Conservation (phyloP, 2,797 vertebrate species). For the Clarias pachynema region DNA sequence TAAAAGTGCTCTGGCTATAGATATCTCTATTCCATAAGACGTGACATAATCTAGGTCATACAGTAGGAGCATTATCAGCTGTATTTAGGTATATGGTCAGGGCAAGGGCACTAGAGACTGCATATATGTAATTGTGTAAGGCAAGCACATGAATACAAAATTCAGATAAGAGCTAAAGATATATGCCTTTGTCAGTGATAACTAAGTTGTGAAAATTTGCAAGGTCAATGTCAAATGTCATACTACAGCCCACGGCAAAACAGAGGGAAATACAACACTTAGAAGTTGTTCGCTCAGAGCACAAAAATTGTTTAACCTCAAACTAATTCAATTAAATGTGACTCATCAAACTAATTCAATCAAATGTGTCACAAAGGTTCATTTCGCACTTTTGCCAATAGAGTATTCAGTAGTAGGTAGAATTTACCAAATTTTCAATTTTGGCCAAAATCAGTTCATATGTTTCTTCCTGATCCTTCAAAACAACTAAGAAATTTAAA, state of each 20-base stretch:
- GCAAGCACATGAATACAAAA: not conserved
- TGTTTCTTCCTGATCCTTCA: too few relatives aligned
- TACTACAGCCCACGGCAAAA: not conserved
- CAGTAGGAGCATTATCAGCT: not conserved
- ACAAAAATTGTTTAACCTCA: too few relatives aligned
- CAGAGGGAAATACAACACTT: too few relatives aligned
- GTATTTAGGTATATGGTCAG: not conserved
- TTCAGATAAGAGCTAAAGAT: not conserved
- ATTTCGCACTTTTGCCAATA: too few relatives aligned
- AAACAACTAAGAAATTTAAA: too few relatives aligned
- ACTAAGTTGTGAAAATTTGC: not conserved
- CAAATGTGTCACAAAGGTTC: too few relatives aligned
- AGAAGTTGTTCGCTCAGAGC: too few relatives aligned
- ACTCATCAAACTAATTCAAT: too few relatives aligned
- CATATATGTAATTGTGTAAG: not conserved
- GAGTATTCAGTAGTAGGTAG: too few relatives aligned
- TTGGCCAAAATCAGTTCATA: too few relatives aligned
- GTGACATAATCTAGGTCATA: not conserved
- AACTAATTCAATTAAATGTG: too few relatives aligned
- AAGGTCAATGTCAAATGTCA: not conserved
- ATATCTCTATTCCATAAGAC: not conserved
- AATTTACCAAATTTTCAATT: too few relatives aligned
- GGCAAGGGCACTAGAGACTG: not conserved
- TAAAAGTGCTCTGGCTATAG: not conserved
- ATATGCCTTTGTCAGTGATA: not conserved